A percentile compares a stretch with the other conserved stretches of the same genome.
phyloP scores from a whole-genome alignment of 2,888 invertebrate genomes.

The Antheraea yamamai region DNA sequence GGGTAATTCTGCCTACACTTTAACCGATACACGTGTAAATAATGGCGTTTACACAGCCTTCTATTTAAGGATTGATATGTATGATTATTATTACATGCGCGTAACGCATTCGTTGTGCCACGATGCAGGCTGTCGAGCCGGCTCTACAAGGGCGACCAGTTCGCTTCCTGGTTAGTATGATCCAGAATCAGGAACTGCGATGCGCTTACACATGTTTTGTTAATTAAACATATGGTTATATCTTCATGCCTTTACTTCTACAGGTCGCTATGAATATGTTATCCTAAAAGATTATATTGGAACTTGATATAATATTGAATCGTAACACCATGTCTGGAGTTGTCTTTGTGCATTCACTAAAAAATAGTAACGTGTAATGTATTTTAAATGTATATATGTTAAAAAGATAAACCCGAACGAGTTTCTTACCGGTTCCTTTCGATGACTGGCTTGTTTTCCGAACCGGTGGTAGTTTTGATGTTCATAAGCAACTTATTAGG shows the following conservation, averaged over 20 bases:
- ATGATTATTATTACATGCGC: conserved; percentile 37
- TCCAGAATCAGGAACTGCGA: conserved; percentile 22
- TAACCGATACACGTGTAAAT: conserved; percentile 16
- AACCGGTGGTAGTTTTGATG: too few species aligned
- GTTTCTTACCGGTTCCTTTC: too few species aligned
- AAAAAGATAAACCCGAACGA: too few species aligned
- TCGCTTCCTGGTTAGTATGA: conserved; percentile 58
- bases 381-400: too few species aligned
- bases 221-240: conserved; percentile 3
- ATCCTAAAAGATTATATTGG: neutral
- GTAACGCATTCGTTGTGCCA: conserved; percentile 30
- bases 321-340: too few species aligned
- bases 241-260: neutral
- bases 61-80: conserved; percentile 18
- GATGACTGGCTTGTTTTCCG: too few species aligned
- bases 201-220: conserved; percentile 16
- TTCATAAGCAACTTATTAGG: too few species aligned
- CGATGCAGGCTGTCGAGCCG: conserved; percentile 29
- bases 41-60: conserved; percentile 20
- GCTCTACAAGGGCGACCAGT: conserved; percentile 69
- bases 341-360: too few species aligned
- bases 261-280: neutral
- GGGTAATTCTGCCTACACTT: conserved; percentile 1
- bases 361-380: too few species aligned
- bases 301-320: neutral